phyloP scores from a whole-genome alignment of 2,797 vertebrate species.

The Xerus rutilus region DNA sequence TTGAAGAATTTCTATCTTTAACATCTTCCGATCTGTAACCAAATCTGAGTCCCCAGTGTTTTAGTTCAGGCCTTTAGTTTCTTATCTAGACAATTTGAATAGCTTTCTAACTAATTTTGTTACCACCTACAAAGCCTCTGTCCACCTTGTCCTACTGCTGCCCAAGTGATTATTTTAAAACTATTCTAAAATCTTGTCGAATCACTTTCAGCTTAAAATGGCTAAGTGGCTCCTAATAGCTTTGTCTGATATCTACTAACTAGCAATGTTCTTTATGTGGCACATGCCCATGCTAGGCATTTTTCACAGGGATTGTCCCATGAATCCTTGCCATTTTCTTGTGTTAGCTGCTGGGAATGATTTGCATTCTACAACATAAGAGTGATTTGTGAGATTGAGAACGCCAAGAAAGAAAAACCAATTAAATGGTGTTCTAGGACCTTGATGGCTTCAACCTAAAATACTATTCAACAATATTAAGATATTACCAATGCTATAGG shows the following conservation, averaged over 20 bases:
- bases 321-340: not conserved
- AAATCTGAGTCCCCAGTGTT: not conserved
- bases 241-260: constrained; percentile 23
- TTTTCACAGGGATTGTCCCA: not conserved
- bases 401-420: constrained; percentile 28
- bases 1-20: constrained; percentile 9
- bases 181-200: not conserved
- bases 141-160: not conserved
- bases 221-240: constrained; percentile 31
- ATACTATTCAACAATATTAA: not conserved
- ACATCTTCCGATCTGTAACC: not conserved
- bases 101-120: constrained; percentile 62
- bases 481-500: not conserved
- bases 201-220: constrained; percentile 49
- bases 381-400: not conserved
- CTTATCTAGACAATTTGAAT: constrained; percentile 64
- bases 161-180: constrained; percentile 40
- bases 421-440: not conserved
- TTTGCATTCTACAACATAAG: not conserved
- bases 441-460: constrained; percentile 22
- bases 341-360: not conserved
- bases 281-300: not conserved
- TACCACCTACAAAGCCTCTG: not conserved
- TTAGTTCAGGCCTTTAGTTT: not conserved
- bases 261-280: not conserved